phyloP scores from a whole-genome alignment of 2,797 vertebrate genomes.

The Rhinella marina region DNA sequence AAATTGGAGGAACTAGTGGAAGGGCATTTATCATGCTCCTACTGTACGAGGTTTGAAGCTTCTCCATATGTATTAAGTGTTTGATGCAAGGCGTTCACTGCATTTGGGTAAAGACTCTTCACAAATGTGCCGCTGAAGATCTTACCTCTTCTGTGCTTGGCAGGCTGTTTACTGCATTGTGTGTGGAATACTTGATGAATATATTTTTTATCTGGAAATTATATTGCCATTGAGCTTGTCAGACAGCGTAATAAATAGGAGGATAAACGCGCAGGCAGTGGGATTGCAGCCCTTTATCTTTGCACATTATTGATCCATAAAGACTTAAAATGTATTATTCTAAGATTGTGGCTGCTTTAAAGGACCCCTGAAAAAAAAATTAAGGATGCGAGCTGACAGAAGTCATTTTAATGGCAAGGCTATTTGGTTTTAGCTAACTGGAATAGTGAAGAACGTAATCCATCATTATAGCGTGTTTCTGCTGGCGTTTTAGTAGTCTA shows the following conservation, averaged over 20 bases:
- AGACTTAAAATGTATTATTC: slow-evolving; percentile 72
- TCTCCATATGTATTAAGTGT: slow-evolving; percentile 63
- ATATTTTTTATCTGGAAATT: slow-evolving; percentile 66
- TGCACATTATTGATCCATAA: slow-evolving; percentile 80
- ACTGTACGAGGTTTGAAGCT: slow-evolving; percentile 54
- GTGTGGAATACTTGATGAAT: slow-evolving; percentile 61
- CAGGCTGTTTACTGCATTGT: slow-evolving; percentile 58
- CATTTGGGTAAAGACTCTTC: slow-evolving; percentile 62
- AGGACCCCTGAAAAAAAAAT: slow-evolving; percentile 69
- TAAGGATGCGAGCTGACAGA: slow-evolving; percentile 72
- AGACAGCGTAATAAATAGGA: slow-evolving; percentile 66
- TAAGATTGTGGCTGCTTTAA: slow-evolving; percentile 68
- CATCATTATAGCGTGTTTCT: slow-evolving; percentile 79
- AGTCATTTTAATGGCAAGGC: slow-evolving; percentile 81
- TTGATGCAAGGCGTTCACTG: slow-evolving; percentile 65
- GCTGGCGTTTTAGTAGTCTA: slow-evolving; percentile 76
- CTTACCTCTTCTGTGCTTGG: slow-evolving; percentile 64
- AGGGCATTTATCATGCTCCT: not conserved
- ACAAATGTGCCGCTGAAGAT: slow-evolving; percentile 51
- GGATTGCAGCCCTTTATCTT: slow-evolving; percentile 76
- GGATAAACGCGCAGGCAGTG: slow-evolving; percentile 70
- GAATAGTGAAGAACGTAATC: slow-evolving; percentile 74
- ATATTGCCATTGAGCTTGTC: slow-evolving; percentile 69
- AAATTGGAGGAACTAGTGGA: not conserved
- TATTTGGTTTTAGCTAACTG: slow-evolving; percentile 78